Evolutionary conservation across 2,113 vertebrate genomes (phyloP), one percentile per base, ranked within the genome.

Genomic region (Pampusana beccarii): DNA sequence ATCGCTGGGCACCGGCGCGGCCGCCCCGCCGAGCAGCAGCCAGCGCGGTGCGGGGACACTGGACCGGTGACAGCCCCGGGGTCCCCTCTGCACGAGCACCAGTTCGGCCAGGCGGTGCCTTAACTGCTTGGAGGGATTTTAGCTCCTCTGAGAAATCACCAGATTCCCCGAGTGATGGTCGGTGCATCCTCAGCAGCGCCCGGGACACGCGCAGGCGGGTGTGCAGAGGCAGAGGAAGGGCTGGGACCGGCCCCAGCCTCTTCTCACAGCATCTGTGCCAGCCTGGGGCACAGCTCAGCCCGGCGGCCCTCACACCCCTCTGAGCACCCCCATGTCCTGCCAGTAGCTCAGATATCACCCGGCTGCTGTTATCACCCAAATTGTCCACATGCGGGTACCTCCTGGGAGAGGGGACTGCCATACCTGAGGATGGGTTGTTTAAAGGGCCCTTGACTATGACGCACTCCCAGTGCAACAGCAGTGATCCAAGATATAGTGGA

Each of bases 21-120:
- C 24, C 40, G 6, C 6, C 60, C 48, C 1, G 79, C 48, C 1
- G 79, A 0, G 7, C 54, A 6, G 67, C 83, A 73, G 71, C 28
- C 66, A 44, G 21, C 69, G 17, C 28, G 3, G 3, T 16, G 11
- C 0, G 1, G 12, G 62, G 56, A 60, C 65, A 6, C 58, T 80
- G 18, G 15, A 7, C 57, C 13, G 12, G 50, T 3, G 7, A 44
- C 0, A 0, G 4, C 31, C 62, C 67, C 16, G 6, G 6, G 2
- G 2, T 26, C 31, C 50, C 31, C 61, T 31, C 58, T 46, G 60
- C 48, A 8, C 0, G 44, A 53, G 56, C 67, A 36, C 67, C 24
- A 33, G 51, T 3, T 24, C 69, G 54, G 48, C 51, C 3, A 1
- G n/a, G 75, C 65, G 20, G 15, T 50, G 16, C 17, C 15, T 74